A percentile compares a stretch with the other conserved stretches of the same genome.
These are phyloP conservation scores for Porites lobata DNA, from an alignment of 92 coral and sea anemone genomes.

Conservation along the genomic window DNA sequence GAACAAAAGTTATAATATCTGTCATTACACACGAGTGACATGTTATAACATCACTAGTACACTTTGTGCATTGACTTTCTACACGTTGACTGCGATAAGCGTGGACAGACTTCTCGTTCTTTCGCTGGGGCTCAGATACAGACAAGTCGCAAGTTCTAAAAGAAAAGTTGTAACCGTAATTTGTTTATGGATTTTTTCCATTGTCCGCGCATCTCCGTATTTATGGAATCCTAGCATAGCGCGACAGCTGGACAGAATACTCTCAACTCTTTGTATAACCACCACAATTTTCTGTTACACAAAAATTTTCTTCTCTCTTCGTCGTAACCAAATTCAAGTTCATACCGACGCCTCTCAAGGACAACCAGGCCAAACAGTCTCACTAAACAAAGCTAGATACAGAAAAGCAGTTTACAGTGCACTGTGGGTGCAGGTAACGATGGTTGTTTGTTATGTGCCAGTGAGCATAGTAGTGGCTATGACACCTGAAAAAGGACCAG, in stretches of 20 bases:
- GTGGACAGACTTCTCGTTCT: slow-evolving; percentile 38
- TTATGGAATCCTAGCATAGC: not conserved
- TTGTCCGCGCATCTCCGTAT: not conserved
- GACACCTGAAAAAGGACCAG: no score
- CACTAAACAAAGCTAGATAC: slow-evolving; percentile 24
- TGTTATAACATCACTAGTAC: no score
- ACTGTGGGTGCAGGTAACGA: slow-evolving; percentile 7
- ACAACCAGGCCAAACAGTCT: not conserved
- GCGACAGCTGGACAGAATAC: not conserved
- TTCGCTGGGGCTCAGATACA: slow-evolving; percentile 18
- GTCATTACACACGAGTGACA: not conserved
- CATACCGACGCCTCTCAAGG: not conserved
- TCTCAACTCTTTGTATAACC: not conserved
- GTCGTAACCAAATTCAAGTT: slow-evolving; percentile 2
- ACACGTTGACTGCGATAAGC: slow-evolving; percentile 28
- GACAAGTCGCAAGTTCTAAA: slow-evolving; percentile 12
- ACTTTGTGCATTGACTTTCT: not conserved
- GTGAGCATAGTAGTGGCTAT: not conserved
- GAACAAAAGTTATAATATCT: not conserved
- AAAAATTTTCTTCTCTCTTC: not conserved
- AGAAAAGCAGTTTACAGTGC: slow-evolving; percentile 23
- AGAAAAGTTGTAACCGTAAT: not conserved
- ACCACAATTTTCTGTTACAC: not conserved
- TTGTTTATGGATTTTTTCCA: not conserved
- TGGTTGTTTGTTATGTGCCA: not conserved